Base-by-base conservation (phyloP, 2,888 invertebrate species). In the Caenorhabditis sp. region DNA sequence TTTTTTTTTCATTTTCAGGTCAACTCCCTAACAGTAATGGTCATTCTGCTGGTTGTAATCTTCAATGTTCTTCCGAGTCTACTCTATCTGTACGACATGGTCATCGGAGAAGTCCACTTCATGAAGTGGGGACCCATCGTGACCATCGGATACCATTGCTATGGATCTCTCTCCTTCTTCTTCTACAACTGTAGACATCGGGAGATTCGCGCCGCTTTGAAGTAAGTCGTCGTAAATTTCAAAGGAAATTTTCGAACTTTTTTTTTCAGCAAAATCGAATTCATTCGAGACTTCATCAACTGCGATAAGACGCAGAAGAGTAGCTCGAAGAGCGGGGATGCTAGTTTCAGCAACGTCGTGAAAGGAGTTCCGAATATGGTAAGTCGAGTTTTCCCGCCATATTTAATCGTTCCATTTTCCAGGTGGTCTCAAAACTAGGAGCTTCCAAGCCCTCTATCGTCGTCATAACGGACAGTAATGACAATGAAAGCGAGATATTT, bases 91-190 rank as follows among this genome's bases (percentile, higher is more conserved):
- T 85, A 86, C 70, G 88, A 88, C 49, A 82, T 88, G 85, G 79
- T 86, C 19, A 70, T 85, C 49, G 80, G 84, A 38, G 79, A 85
- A 70, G 88, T 88, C 0, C 75, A 86, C 28, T 88, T 88, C 69
- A 88, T 88, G 88, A 75, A 82, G 51, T 86, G 85, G 85, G 88
- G 88, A 22, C 88, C 88, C 22, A 86, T 87, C 12, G 58, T 88
- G 38, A 88, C 88, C 0, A 86, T 88, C 41, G 88, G 88, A 12
- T 88, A 88, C 64, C 87, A 88, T 22, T 81, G 85, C 19, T 87
- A 87, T 61, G 88, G 88, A 22, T 75, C 82, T 35, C 68, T 83
- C 7, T 85, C 86, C 6, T 84, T 85, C 44, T 88, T 88, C 77
- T 86, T 86, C 81, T 88, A 88, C 69, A 86, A 86, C 49, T 82